Conservation (phyloP, 2,888 invertebrate genomes). For the Dynastes grantii region DNA sequence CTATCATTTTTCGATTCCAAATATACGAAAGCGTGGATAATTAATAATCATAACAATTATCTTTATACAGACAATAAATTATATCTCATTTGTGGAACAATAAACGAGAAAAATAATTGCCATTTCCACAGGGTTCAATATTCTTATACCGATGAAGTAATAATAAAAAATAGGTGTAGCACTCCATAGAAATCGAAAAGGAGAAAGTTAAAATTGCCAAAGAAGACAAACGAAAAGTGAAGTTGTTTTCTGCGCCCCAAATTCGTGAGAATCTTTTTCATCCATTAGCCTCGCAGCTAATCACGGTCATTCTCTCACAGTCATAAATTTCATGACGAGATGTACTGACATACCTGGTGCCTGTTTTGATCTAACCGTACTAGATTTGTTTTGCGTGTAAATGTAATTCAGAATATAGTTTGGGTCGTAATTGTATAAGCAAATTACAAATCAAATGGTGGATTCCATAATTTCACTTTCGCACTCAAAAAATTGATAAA, state of each 20-base stretch:
- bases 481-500: no score
- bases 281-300: not conserved
- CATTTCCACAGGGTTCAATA: not conserved
- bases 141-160: constrained; percentile 4
- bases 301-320: not conserved
- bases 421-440: no score
- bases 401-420: no score
- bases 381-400: no score
- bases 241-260: constrained; percentile 20
- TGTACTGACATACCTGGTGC: not conserved
- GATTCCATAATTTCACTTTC: no score
- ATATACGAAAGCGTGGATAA: constrained; percentile 15
- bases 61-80: not conserved
- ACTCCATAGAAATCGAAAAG: constrained; percentile 14
- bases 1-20: not conserved
- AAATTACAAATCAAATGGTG: no score
- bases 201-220: constrained; percentile 37
- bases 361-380: no score
- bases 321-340: constrained; percentile 4
- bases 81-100: not conserved
- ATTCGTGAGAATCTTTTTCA: constrained; percentile 40
- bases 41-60: not conserved
- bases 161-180: constrained; percentile 21
- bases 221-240: constrained; percentile 45
- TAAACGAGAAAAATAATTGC: not conserved